Evolutionary conservation across 2,888 invertebrate species (phyloP).

Genomic region (Scrobipalpa atriplicella): DNA sequence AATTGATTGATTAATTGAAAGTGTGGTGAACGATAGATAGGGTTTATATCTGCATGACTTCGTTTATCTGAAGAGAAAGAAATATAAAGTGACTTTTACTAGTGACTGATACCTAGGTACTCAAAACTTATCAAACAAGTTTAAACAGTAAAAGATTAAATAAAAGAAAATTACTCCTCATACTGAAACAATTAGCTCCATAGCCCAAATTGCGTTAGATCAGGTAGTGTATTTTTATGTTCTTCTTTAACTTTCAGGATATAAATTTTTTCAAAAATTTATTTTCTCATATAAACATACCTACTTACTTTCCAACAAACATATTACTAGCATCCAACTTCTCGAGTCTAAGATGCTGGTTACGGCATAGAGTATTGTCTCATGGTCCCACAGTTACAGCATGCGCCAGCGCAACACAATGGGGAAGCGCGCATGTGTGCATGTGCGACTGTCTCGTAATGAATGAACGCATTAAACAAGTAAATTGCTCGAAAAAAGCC

Average conservation of each 20-base stretch:
- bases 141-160: too few relatives aligned
- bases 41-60: too few relatives aligned
- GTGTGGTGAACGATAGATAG: background rate
- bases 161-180: too few relatives aligned
- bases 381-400: slow-evolving; percentile 13
- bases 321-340: background rate
- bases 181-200: too few relatives aligned
- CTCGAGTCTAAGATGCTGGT: background rate
- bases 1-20: background rate
- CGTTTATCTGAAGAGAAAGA: too few relatives aligned
- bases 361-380: slow-evolving; percentile 16
- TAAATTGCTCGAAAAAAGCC: slow-evolving; percentile 10
- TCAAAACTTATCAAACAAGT: too few relatives aligned
- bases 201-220: too few relatives aligned
- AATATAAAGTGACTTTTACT: too few relatives aligned
- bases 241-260: background rate
- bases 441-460: background rate
- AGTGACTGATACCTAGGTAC: too few relatives aligned
- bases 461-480: slow-evolving; percentile 22
- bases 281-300: background rate
- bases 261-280: background rate
- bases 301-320: background rate
- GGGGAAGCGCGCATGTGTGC: slow-evolving; percentile 12
- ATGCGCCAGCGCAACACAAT: background rate
- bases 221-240: background rate